Base-by-base conservation (phyloP, 2,797 vertebrate genomes). In the Prionace glauca region DNA sequence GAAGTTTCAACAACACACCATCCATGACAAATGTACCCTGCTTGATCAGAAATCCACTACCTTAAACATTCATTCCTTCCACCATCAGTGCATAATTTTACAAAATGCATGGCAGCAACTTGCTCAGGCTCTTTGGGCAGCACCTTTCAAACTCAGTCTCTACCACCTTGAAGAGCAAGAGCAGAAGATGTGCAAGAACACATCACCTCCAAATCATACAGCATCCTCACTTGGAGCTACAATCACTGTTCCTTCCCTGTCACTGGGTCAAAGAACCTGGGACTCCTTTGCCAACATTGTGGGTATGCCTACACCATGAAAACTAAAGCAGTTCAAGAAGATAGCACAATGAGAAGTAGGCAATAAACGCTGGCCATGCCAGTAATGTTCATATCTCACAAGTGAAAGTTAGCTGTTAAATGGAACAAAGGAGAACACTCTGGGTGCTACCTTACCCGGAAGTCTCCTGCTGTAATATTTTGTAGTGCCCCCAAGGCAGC, bases 391-490 rank as follows among this genome's bases (percentile, higher is more conserved):
- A 24, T 18, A 71, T 24, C 69, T 2, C 69, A 24, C 24, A 26
- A 79, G 4, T 12, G n/a, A n/a, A 12, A 32, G 36, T 16, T 65
- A 67, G 36, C n/a, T 41, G 62, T 41, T 41, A 41, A 65, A 41
- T 92, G 62, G 62, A 92, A 90, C 12, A 92, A 69, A 20, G 9
- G 36, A 1, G 10, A 95, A 50, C 0, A 26, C 36, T 12, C 26
- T 26, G 32, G 71, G 29, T 22, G 8, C 22, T 26, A 14, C 11
- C 98, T 97, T 96, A 99, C 99, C 98, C 98, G 97, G 96, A 97
- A 98, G 95, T 99, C 98, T 95, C 99, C 99, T 0, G 99, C 98
- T 0, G 99, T 99, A 97, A 99, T 98, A 97, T 99, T 99, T 98
- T 99, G 99, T 96, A 99, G 97, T 0, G 99, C 99, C 0, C 99